Conservation (phyloP, 2,888 invertebrate species). For the Megastigmus dorsalis region DNA sequence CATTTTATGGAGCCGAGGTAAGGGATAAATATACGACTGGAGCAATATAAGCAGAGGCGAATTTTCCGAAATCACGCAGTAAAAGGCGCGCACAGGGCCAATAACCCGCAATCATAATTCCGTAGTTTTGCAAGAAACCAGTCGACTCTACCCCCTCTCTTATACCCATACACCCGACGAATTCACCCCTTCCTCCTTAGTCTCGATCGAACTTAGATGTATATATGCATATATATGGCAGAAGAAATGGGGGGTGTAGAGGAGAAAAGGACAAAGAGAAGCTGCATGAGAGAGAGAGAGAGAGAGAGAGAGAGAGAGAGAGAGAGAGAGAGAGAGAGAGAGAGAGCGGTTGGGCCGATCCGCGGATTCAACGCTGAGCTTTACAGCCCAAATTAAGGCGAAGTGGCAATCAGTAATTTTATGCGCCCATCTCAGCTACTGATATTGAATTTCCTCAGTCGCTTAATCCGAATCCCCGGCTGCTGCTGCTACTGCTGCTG, state of each 20-base stretch:
- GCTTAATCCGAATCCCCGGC: constrained; percentile 73
- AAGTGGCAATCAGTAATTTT: constrained; percentile 74
- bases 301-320: too few relatives aligned
- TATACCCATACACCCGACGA: not conserved
- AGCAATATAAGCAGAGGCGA: constrained; percentile 24
- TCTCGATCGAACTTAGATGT: too few relatives aligned
- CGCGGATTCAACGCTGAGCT: constrained; percentile 53
- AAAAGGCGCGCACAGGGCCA: constrained; percentile 63
- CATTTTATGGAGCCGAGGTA: too few relatives aligned
- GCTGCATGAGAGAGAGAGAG: too few relatives aligned
- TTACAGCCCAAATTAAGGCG: constrained; percentile 74
- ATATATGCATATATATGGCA: too few relatives aligned
- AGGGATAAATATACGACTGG: constrained; percentile 16
- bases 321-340: too few relatives aligned
- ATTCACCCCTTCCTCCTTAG: too few relatives aligned
- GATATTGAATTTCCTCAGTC: constrained; percentile 74
- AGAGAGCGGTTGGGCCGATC: constrained; percentile 31
- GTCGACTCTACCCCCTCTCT: not conserved
- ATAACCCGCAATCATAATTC: constrained; percentile 69
- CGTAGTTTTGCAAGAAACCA: constrained; percentile 63
- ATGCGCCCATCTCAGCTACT: constrained; percentile 74
- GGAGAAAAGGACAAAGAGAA: too few relatives aligned
- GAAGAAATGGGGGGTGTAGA: too few relatives aligned
- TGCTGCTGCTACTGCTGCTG: too few relatives aligned
- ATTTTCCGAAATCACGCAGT: constrained; percentile 55